Evolutionary conservation across 2,888 invertebrate species (phyloP).

Genomic region (Molanna angustata): DNA sequence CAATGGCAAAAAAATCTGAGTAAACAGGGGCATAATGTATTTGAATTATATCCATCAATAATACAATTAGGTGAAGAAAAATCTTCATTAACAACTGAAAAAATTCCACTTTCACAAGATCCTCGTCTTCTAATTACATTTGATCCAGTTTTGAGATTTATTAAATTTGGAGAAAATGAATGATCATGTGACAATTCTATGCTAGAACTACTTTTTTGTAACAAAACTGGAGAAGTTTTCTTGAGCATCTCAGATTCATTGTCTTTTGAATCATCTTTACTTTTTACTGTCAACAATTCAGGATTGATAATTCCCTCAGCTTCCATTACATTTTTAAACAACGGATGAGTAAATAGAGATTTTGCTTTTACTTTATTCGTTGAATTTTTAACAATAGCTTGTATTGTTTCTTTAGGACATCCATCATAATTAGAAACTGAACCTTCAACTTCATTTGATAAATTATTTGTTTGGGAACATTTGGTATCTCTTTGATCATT

Average conservation of each 20-base stretch:
- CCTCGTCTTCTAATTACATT: slow-evolving; percentile 66
- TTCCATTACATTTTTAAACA: slow-evolving; percentile 42
- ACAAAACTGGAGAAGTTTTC: slow-evolving; percentile 29
- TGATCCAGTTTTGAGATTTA: slow-evolving; percentile 38
- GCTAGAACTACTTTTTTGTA: slow-evolving; percentile 37
- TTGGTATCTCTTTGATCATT: too few relatives aligned
- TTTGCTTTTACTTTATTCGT: slow-evolving; percentile 51
- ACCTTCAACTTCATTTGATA: slow-evolving; percentile 4
- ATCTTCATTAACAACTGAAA: slow-evolving; percentile 82
- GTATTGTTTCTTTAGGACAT: too few relatives aligned
- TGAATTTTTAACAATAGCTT: slow-evolving; percentile 27
- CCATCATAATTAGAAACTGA: background rate
- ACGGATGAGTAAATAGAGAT: slow-evolving; percentile 59
- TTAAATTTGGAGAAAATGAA: slow-evolving; percentile 31
- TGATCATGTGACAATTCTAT: slow-evolving; percentile 34
- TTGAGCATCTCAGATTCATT: slow-evolving; percentile 10
- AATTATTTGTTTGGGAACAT: too few relatives aligned
- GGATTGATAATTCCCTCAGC: slow-evolving; percentile 21
- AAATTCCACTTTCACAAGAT: slow-evolving; percentile 87
- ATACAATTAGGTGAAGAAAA: slow-evolving; percentile 51
- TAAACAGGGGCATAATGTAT: slow-evolving; percentile 48
- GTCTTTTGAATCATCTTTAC: slow-evolving; percentile 3
- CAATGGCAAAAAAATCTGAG: slow-evolving; percentile 49
- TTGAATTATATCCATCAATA: slow-evolving; percentile 38
- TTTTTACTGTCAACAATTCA: slow-evolving; percentile 22